Evolutionary conservation across 2,888 invertebrate genomes (phyloP).

Genomic region (Furcula furcula): DNA sequence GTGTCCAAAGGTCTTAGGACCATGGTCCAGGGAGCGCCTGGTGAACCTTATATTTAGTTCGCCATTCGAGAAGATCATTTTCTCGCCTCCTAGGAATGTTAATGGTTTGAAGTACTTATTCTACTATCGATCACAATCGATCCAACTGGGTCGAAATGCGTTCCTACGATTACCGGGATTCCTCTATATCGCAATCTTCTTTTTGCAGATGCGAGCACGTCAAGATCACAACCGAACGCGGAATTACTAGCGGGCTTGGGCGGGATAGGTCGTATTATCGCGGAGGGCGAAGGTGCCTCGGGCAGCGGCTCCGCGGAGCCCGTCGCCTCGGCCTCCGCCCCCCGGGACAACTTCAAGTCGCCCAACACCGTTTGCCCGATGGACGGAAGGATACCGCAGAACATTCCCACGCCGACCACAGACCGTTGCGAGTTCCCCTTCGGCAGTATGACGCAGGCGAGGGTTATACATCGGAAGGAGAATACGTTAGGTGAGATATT

Average conservation of each 20-base stretch:
- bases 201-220: constrained; percentile 58
- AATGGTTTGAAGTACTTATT: too few species aligned
- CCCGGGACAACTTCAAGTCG: constrained; percentile 84
- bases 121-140: too few species aligned
- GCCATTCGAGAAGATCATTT: too few species aligned
- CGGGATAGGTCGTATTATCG: constrained; percentile 60
- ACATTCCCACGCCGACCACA: constrained; percentile 76
- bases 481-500: constrained; percentile 77
- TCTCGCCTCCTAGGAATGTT: too few species aligned
- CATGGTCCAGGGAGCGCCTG: too few species aligned
- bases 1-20: too few species aligned
- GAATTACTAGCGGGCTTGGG: constrained; percentile 66
- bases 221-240: constrained; percentile 52
- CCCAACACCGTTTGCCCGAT: constrained; percentile 95
- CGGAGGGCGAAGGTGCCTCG: constrained; percentile 46
- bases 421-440: constrained; percentile 89
- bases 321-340: constrained; percentile 16
- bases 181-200: too few species aligned
- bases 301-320: constrained; percentile 33
- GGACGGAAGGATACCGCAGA: constrained; percentile 86
- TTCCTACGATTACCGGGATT: too few species aligned
- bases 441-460: constrained; percentile 95
- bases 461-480: constrained; percentile 91
- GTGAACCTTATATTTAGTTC: too few species aligned
- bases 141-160: too few species aligned